These are phyloP conservation scores for Setipinna tenuifilis DNA, from an alignment of 2,797 vertebrate genomes.

Conservation along the genomic window DNA sequence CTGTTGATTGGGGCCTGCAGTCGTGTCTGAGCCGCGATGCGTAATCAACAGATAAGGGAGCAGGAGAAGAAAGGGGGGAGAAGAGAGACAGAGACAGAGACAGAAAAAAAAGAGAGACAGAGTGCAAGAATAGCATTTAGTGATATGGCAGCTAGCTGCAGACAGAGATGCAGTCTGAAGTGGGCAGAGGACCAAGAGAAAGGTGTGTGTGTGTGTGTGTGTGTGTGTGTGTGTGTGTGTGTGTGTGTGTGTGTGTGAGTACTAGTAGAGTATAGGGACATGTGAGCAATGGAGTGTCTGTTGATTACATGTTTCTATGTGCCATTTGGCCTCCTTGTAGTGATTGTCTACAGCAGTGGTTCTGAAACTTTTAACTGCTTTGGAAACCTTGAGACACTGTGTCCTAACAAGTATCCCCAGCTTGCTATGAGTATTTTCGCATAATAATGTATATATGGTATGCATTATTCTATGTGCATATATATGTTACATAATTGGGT, in stretches of 20 bases:
- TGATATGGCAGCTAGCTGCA: not conserved
- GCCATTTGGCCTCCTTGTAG: not conserved
- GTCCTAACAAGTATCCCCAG: no score
- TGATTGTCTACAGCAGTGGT: constrained; percentile 2
- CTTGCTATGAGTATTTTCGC: no score
- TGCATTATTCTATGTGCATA: no score
- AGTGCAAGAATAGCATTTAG: not conserved
- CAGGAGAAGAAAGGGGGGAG: not conserved
- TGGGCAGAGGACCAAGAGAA: not conserved
- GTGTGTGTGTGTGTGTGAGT: not conserved
- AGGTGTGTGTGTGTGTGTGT: not conserved
- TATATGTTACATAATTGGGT: no score
- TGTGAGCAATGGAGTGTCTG: constrained; percentile 7
- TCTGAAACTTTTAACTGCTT: no score
- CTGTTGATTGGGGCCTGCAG: constrained; percentile 24
- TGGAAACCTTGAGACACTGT: no score
- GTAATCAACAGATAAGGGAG: constrained; percentile 37
- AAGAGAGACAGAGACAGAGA: not conserved
- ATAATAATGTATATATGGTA: no score
- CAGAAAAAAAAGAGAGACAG: not conserved
- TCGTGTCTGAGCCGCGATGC: constrained; percentile 37
- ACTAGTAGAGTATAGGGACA: no score
- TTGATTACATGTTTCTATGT: constrained; percentile 1
- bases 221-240: not conserved
- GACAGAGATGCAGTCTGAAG: not conserved